Evolutionary conservation across 2,113 vertebrate species (phyloP).

Genomic region (Neotragus moschatus): DNA sequence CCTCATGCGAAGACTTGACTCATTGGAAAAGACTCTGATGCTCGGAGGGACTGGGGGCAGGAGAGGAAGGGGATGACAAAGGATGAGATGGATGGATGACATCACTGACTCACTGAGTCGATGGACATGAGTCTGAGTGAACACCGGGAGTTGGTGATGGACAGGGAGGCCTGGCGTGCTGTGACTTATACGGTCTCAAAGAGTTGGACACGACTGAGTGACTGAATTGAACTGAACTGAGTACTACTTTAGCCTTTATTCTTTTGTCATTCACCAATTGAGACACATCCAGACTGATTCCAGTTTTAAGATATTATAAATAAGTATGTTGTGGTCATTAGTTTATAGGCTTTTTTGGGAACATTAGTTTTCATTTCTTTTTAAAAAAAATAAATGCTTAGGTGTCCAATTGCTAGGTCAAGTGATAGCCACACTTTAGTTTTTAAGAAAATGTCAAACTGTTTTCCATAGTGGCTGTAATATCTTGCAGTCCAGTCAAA

Average conservation of each 20-base stretch:
- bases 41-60: no score
- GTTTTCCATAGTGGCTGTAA: background rate
- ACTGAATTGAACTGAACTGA: no score
- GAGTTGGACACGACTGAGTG: no score
- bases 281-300: background rate
- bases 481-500: background rate
- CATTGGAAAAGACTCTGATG: no score
- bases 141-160: no score
- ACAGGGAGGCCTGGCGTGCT: no score
- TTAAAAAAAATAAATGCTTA: background rate
- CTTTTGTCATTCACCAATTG: background rate
- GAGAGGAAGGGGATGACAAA: no score
- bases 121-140: no score
- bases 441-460: background rate
- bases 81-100: no score
- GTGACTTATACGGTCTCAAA: no score
- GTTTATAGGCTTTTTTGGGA: background rate
- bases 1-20: no score
- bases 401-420: background rate
- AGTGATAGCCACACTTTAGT: background rate
- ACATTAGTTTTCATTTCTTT: background rate
- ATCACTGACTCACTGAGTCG: no score
- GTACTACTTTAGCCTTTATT: background rate
- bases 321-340: background rate
- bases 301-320: background rate